Percentiles rank a stretch among this genome's conserved stretches.
Evolutionary conservation across 2,113 vertebrate species (phyloP).

Genomic region (Mellivora capensis): DNA sequence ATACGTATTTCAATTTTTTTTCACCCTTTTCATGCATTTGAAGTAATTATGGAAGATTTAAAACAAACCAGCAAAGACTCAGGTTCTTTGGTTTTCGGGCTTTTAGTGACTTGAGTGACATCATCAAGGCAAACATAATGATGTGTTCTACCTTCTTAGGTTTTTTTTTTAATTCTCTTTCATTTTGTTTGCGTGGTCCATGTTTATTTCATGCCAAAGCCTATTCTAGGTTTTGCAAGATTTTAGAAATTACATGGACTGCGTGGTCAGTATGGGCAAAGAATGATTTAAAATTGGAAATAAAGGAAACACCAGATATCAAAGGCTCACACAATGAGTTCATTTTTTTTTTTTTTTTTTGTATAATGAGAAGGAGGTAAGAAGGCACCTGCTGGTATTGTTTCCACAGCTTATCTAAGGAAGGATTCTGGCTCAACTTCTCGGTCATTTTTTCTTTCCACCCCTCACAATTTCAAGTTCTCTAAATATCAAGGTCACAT

Average conservation of each 20-base stretch:
- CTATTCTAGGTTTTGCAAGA: neutral
- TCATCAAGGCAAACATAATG: neutral
- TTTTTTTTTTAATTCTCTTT: neutral
- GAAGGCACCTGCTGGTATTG: neutral
- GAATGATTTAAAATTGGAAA: neutral
- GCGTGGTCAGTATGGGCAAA: neutral
- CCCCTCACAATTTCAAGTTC: neutral
- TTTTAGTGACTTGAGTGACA: neutral
- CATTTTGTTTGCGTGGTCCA: neutral
- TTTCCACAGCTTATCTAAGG: neutral
- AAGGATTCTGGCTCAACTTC: neutral
- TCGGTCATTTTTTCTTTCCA: neutral
- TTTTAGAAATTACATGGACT: neutral
- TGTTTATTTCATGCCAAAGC: neutral
- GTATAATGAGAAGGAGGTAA: neutral
- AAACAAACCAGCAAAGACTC: slow-evolving; percentile 60
- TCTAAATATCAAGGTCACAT: neutral
- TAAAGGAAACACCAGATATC: neutral
- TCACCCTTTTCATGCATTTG: neutral
- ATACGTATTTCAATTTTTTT: neutral
- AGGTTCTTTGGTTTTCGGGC: neutral
- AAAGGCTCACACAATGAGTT: neutral
- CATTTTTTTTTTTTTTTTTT: neutral
- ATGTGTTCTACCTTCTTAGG: neutral
- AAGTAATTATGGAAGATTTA: slow-evolving; percentile 72